Percentiles rank a stretch among this genome's conserved stretches.
These are phyloP conservation scores for Pandemis cinnamomeana DNA, from an alignment of 2,888 invertebrate genomes.

Conservation along the genomic window DNA sequence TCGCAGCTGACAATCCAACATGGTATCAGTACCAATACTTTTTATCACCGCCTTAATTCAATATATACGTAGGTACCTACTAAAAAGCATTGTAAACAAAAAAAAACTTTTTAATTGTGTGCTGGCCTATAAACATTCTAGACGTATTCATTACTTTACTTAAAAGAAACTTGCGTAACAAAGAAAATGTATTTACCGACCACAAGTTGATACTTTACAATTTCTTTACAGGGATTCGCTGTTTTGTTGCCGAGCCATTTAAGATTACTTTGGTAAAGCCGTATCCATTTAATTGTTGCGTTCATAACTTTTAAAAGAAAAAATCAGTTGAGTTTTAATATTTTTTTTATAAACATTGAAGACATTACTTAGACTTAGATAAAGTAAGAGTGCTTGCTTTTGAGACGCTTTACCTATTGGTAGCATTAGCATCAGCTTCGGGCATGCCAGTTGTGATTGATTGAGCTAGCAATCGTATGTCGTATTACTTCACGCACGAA, in stretches of 20 bases:
- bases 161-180: neutral
- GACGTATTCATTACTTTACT: neutral
- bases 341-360: neutral
- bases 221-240: neutral
- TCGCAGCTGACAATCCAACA: too few relatives aligned
- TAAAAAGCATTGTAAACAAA: neutral
- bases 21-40: too few relatives aligned
- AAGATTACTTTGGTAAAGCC: slow-evolving; percentile 2
- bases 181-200: neutral
- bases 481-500: neutral
- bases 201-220: neutral
- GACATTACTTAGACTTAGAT: neutral
- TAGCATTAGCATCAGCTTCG: neutral
- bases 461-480: neutral
- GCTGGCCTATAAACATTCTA: neutral
- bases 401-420: neutral
- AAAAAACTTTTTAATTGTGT: neutral
- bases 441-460: neutral
- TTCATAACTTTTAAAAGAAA: neutral
- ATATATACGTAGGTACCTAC: too few relatives aligned
- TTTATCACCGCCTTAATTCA: too few relatives aligned
- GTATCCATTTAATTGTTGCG: slow-evolving; percentile 16
- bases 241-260: neutral
- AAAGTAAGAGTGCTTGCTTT: neutral
- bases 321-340: neutral